Evolutionary conservation across 1,140 invertebrate species (phyloP).

Genomic region (Apocrypta bakeri): DNA sequence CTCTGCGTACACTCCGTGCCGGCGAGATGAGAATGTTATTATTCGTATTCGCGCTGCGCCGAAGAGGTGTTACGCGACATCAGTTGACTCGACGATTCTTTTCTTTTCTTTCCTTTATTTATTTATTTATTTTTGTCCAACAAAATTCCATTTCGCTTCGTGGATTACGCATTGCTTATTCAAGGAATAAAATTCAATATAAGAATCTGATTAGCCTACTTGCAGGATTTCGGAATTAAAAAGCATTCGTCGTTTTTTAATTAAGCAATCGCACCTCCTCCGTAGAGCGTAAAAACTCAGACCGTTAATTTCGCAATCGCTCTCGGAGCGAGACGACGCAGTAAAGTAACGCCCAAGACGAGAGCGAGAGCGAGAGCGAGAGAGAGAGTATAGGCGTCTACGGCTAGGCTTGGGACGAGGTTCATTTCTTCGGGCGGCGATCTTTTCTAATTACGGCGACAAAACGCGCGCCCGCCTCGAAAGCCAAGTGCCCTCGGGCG

Average conservation of each 20-base stretch:
- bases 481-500: conserved; percentile 65
- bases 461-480: conserved; percentile 59
- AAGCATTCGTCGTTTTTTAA: conserved; percentile 31
- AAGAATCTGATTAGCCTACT: neutral
- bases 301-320: conserved; percentile 35
- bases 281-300: conserved; percentile 5
- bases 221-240: neutral
- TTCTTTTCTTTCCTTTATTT: no score
- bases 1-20: no score
- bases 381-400: no score
- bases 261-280: conserved; percentile 21
- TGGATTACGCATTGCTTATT: no score
- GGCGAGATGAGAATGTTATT: neutral
- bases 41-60: neutral
- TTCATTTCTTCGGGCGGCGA: conserved; percentile 54
- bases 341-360: neutral
- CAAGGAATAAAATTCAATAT: no score
- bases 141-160: no score
- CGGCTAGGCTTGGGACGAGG: neutral
- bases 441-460: conserved; percentile 70
- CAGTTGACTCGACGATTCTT: no score
- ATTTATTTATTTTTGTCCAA: no score
- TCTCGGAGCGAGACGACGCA: neutral
- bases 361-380: no score
- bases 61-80: no score